These are phyloP conservation scores for Perca schrenkii DNA, from an alignment of 2,113 vertebrate species.

Conservation along the genomic window DNA sequence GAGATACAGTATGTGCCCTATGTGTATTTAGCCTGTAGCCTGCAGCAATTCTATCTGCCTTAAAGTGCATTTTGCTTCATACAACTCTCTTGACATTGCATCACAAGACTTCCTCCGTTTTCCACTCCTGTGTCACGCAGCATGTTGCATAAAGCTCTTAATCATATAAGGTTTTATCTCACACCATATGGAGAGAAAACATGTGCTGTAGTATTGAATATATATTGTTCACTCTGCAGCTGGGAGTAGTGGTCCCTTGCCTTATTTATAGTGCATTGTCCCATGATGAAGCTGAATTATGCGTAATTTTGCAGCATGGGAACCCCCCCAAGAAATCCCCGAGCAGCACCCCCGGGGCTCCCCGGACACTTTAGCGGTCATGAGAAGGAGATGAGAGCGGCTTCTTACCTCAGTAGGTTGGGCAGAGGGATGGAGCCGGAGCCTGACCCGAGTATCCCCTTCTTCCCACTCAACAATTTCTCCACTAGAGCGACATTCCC, in stretches of 20 bases:
- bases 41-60: constrained; percentile 5
- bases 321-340: constrained; percentile 53
- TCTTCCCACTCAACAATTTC: constrained; percentile 96
- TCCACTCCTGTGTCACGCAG: constrained; percentile 15
- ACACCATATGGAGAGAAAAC: background rate
- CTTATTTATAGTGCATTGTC: constrained; percentile 33
- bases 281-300: constrained; percentile 22
- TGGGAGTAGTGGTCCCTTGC: background rate
- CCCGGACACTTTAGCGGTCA: constrained; percentile 27
- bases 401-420: constrained; percentile 93
- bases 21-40: constrained; percentile 1
- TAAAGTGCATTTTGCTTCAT: constrained; percentile 6
- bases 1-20: background rate
- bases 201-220: background rate
- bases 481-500: constrained; percentile 97
- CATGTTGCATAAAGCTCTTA: constrained; percentile 10
- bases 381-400: constrained; percentile 7
- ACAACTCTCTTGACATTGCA: constrained; percentile 39
- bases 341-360: constrained; percentile 11
- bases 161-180: background rate
- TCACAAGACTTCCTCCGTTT: constrained; percentile 18
- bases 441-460: constrained; percentile 94
- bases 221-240: background rate
- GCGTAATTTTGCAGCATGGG: constrained; percentile 49
- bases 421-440: constrained; percentile 94